Evolutionary conservation across 2,888 invertebrate genomes (phyloP), one percentile per base, ranked within the genome.

Genomic region (Agrotis puta): DNA sequence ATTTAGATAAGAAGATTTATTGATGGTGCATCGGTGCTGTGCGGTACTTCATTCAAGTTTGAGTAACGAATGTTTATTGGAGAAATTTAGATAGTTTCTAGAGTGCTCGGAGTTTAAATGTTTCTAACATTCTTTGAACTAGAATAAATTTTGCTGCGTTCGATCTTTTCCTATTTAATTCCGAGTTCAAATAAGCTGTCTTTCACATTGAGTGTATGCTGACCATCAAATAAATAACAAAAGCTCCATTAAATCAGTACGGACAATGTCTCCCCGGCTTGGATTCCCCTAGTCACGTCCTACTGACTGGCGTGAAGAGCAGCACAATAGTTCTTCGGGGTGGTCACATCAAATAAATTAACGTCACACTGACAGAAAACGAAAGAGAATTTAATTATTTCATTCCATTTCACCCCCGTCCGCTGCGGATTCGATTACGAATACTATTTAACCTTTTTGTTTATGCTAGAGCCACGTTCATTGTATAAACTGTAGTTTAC

Each of bases 261-360:
- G 89, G 87, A 92, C 92, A 92, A 91, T 91, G 86, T 82, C 83
- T 87, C 85, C 85, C 82, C 85, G 82, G 87, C 90, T 90, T 88
- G 85, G 82, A 85, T 89, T 91, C 92, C 93, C 94, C 92, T 85
- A 87, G 88, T 89, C 88, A 88, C 88, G 92, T 92, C 90, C 85
- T 79, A 89, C 84, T 92, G 94, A 93, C 89, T 93, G 93, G 91
- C 94, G 88, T 93, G 90, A 90, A 94, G 92, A 89, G 91, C 88
- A 87, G 88, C 83, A 93, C 93, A 94, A 94, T 91, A 89, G 90
- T 81, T 81, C 83, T 88, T 86, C 88, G 89, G 93, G 94, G 94
- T 92, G 92, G 91, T 88, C 91, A 88, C 86, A 88, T 88, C 90
- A 91, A 85, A 92, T 93, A 92, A 89, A 93, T 92, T 90, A 89